phyloP scores from a whole-genome alignment of 1,140 invertebrate species.

The Nilaparvata lugens region DNA sequence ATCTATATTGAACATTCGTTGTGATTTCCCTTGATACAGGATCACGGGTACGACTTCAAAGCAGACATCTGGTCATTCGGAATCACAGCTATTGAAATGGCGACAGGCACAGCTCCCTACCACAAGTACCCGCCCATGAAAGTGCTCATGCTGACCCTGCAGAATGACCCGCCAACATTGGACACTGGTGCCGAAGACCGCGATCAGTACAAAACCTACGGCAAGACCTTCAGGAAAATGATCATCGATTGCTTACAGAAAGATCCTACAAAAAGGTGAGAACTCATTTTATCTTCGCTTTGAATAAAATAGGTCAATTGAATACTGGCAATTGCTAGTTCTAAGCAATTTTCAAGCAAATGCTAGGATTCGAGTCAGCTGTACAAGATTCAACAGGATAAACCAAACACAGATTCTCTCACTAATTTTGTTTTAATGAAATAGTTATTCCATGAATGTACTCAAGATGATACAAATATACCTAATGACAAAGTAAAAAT shows the following conservation, averaged over 20 bases:
- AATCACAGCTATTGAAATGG: slow-evolving; percentile 98
- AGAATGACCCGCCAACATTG: slow-evolving; percentile 95
- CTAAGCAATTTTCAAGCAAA: too few relatives aligned
- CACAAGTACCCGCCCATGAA: slow-evolving; percentile 99
- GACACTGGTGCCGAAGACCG: slow-evolving; percentile 93
- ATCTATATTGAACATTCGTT: slow-evolving; percentile 18
- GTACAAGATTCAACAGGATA: too few relatives aligned
- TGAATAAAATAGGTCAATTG: too few relatives aligned
- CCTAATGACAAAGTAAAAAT: too few relatives aligned
- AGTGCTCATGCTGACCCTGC: slow-evolving; percentile 93
- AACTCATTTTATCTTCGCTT: not conserved
- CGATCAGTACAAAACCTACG: slow-evolving; percentile 96
- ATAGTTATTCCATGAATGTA: too few relatives aligned
- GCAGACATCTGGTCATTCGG: slow-evolving; percentile 99
- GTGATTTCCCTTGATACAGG: slow-evolving; percentile 57
- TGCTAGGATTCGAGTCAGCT: too few relatives aligned
- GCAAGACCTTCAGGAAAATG: slow-evolving; percentile 95
- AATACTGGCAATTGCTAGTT: too few relatives aligned
- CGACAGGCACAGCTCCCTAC: slow-evolving; percentile 96
- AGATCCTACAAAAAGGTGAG: slow-evolving; percentile 76
- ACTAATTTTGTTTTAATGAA: too few relatives aligned
- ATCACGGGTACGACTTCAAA: slow-evolving; percentile 97
- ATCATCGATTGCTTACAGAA: slow-evolving; percentile 92
- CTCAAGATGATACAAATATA: too few relatives aligned
- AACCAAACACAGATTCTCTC: too few relatives aligned